These are phyloP conservation scores for Mesitornis unicolor DNA, from an alignment of 2,113 vertebrate species.

Conservation along the genomic window DNA sequence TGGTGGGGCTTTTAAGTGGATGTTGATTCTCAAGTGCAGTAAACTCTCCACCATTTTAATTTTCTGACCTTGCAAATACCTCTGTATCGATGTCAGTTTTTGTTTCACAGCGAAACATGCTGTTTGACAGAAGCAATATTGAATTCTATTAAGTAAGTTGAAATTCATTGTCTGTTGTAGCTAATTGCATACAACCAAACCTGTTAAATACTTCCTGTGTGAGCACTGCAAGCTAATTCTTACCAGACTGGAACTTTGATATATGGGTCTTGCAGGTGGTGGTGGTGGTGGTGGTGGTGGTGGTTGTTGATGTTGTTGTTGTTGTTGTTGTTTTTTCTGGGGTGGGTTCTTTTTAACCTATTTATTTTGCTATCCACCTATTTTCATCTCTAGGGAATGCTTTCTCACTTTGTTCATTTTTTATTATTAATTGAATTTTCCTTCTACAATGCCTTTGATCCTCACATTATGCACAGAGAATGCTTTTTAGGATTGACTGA, in stretches of 20 bases:
- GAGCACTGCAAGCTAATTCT: neutral
- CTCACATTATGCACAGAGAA: neutral
- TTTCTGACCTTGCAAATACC: neutral
- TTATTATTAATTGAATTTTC: neutral
- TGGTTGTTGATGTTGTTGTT: too few species aligned
- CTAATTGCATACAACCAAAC: neutral
- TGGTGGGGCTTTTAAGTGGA: neutral
- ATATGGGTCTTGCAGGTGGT: neutral
- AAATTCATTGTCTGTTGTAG: neutral
- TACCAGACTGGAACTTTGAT: neutral
- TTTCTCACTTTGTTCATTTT: neutral
- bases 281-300: too few species aligned
- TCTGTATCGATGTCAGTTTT: neutral
- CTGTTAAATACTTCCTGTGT: neutral
- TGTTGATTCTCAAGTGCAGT: neutral
- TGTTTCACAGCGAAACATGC: neutral
- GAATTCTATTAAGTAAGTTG: neutral
- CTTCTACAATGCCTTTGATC: neutral
- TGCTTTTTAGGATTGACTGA: neutral
- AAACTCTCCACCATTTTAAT: neutral
- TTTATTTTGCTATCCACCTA: neutral
- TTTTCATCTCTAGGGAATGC: neutral
- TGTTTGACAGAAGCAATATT: neutral
- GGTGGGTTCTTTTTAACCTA: fast-evolving
- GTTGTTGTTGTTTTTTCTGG: too few species aligned